Conservation (phyloP, 2,888 invertebrate genomes). For the Chymomyza caudatula region DNA sequence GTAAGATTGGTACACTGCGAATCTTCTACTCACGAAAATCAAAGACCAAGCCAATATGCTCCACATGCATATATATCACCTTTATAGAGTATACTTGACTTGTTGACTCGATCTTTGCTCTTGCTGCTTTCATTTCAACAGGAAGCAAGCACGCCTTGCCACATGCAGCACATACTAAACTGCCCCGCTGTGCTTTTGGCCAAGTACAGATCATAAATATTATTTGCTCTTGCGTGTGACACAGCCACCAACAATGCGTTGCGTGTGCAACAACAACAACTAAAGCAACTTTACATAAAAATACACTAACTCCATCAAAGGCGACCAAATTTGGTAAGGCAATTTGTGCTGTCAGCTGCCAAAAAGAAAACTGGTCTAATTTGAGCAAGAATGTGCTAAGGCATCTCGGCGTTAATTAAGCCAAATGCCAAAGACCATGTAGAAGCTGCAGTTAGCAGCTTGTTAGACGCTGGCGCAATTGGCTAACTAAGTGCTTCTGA, state of each 20-base stretch:
- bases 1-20: too few relatives aligned
- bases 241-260: conserved; percentile 31
- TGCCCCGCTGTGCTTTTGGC: conserved; percentile 54
- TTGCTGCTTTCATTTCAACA: conserved; percentile 65
- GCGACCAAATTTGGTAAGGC: conserved; percentile 29
- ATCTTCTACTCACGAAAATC: too few relatives aligned
- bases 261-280: conserved; percentile 4
- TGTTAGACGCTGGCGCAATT: conserved; percentile 57
- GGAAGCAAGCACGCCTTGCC: conserved; percentile 29
- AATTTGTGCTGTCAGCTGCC: background rate
- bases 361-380: conserved; percentile 36
- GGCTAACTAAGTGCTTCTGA: conserved; percentile 70
- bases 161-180: conserved; percentile 25
- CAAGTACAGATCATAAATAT: conserved; percentile 25
- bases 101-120: background rate
- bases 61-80: too few relatives aligned
- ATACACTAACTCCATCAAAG: conserved; percentile 18
- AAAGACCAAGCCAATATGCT: too few relatives aligned
- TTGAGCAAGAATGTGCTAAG: conserved; percentile 48
- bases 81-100: too few relatives aligned
- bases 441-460: conserved; percentile 12
- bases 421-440: conserved; percentile 58
- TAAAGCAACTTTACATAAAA: conserved; percentile 52
- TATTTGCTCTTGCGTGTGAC: conserved; percentile 47
- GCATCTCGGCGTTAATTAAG: conserved; percentile 61